Base-by-base conservation (phyloP, 2,888 invertebrate genomes). In the Icerya purchasi region DNA sequence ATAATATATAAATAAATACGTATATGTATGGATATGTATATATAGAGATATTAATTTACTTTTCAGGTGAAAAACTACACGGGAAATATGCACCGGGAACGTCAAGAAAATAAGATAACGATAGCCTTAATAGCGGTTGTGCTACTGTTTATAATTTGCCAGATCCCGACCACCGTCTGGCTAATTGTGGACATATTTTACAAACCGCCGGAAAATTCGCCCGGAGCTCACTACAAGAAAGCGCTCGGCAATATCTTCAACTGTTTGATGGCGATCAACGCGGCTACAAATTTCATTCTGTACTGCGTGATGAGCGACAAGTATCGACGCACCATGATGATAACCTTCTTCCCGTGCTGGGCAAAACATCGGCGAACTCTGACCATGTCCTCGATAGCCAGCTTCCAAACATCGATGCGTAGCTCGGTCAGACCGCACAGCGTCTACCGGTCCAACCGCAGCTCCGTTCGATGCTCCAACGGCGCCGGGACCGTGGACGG, bases 291-390 rank as follows among this genome's bases (percentile, higher is more conserved):
- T 72, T 86, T 86, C 71, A 73, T 86, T 65, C 74, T 86, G 62
- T 86, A 86, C 70, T 84, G 84, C 66, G 80, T 81, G 54, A 77
- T 87, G 68, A 83, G 83, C 64, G 81, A 81, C 68, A 81, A 83
- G 67, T 86, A 84, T 71, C 74, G 84, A 53, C 76, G 76, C 65
- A 83, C 82, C 2, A 62, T 68, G 18, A 59, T 66, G 51, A 50
- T 66, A 54, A 67, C 67, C 36, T 67, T 68, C 56, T 64, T 67
- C 51, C 68, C 67, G 22, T 65, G 65, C 58, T 59, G 63, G 22
- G 61, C 64, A 3, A 62, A 59, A 22, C 56, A 61, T 51, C 58
- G 53, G 10, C 21, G 59, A 19, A 54, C 56, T 10, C 49, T 56
- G 2, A 62, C 62, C 3, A 53, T 60, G 8, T 59, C 62, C 5